Evolutionary conservation across 2,888 invertebrate species (phyloP).

Genomic region (Athalia cordata): DNA sequence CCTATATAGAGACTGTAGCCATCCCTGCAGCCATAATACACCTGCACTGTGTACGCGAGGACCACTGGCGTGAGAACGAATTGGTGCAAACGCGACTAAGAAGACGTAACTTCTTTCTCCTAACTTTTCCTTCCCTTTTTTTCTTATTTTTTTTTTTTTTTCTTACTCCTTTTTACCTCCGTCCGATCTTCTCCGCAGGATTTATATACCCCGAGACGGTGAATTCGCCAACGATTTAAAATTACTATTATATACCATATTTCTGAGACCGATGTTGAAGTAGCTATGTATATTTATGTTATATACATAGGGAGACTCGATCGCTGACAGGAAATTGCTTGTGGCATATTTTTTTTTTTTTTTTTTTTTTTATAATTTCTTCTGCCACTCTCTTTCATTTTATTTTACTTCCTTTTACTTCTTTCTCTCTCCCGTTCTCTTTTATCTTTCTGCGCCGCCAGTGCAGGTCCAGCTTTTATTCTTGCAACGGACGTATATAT

Average conservation of each 20-base stretch:
- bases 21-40: neutral
- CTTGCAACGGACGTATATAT: no score
- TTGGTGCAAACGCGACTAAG: slow-evolving; percentile 21
- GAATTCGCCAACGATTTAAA: no score
- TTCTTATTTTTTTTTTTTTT: neutral
- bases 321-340: neutral
- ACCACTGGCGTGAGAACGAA: slow-evolving; percentile 24
- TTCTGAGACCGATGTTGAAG: no score
- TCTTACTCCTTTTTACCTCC: neutral
- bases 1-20: neutral
- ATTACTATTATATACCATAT: no score
- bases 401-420: no score
- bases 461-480: no score
- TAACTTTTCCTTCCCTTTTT: neutral
- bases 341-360: neutral
- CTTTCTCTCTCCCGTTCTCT: no score
- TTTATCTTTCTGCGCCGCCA: no score
- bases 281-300: no score
- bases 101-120: slow-evolving; percentile 15
- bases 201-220: neutral
- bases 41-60: neutral
- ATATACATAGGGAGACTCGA: neutral
- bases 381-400: no score
- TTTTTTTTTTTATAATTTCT: no score
- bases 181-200: neutral